phyloP scores from a whole-genome alignment of 2,888 invertebrate species.

The Lasioglossum vierecki region DNA sequence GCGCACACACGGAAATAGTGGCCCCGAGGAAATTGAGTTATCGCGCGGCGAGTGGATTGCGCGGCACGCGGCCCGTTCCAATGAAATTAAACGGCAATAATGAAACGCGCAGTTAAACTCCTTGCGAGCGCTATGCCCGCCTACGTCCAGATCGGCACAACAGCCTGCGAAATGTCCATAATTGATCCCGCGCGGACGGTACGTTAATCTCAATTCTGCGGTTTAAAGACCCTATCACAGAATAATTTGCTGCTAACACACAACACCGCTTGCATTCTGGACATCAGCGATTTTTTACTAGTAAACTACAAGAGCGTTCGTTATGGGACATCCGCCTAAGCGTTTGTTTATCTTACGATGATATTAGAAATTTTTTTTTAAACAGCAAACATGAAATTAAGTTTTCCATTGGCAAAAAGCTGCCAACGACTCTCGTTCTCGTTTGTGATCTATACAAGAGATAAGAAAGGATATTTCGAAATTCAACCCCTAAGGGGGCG shows the following conservation, averaged over 20 bases:
- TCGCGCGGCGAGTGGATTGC: constrained; percentile 20
- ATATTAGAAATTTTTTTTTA: background rate
- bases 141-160: background rate
- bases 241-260: no score
- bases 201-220: background rate
- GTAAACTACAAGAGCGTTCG: background rate
- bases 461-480: no score
- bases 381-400: background rate
- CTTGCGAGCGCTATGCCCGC: background rate
- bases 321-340: background rate
- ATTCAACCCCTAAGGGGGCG: no score
- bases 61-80: background rate
- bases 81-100: constrained; percentile 45
- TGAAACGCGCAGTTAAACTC: constrained; percentile 20
- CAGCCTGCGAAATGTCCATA: background rate
- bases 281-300: background rate
- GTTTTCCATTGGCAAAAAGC: no score
- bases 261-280: no score
- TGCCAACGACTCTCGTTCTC: no score
- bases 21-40: constrained; percentile 30
- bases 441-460: no score
- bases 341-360: background rate
- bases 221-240: background rate
- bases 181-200: background rate
- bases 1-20: background rate